Percentiles rank a stretch among this genome's conserved stretches.
phyloP scores from a whole-genome alignment of 1,140 invertebrate species.

The Tetramorium parvispinum region DNA sequence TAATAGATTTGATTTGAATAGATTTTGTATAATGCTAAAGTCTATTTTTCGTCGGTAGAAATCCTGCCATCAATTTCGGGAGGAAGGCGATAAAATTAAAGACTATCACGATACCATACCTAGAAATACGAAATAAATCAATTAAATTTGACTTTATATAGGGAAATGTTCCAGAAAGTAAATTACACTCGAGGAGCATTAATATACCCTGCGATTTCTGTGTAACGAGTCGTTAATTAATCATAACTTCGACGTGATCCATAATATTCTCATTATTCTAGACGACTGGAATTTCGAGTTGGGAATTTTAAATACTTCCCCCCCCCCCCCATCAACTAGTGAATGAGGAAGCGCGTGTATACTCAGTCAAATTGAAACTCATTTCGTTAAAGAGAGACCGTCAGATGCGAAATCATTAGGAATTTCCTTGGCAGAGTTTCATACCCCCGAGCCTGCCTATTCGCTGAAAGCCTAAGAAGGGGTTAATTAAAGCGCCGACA shows the following conservation, averaged over 20 bases:
- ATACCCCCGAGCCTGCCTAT: slow-evolving; percentile 55
- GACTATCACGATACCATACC: not conserved
- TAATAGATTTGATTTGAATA: slow-evolving; percentile 18
- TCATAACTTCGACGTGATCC: slow-evolving; percentile 46
- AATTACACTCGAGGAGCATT: slow-evolving; percentile 44
- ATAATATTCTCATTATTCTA: slow-evolving; percentile 60
- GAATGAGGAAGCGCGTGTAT: slow-evolving; percentile 8
- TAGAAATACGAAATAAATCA: slow-evolving; percentile 33
- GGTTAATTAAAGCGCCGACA: slow-evolving; percentile 71
- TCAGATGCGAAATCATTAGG: slow-evolving; percentile 58
- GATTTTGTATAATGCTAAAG: not conserved
- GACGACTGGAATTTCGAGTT: slow-evolving; percentile 43
- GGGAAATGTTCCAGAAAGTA: slow-evolving; percentile 36
- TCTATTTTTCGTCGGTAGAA: not conserved
- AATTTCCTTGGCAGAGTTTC: slow-evolving; percentile 36
- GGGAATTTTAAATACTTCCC: slow-evolving; percentile 54
- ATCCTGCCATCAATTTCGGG: not conserved
- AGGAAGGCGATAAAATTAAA: not conserved
- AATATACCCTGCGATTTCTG: slow-evolving; percentile 24
- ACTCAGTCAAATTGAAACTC: slow-evolving; percentile 68
- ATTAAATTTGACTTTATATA: slow-evolving; percentile 29
- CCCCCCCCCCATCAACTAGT: not conserved
- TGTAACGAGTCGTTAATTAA: slow-evolving; percentile 53
- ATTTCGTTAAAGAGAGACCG: slow-evolving; percentile 69
- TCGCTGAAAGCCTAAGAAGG: slow-evolving; percentile 28